These are phyloP conservation scores for Addax nasomaculatus DNA, from an alignment of 2,113 vertebrate species.

Conservation along the genomic window DNA sequence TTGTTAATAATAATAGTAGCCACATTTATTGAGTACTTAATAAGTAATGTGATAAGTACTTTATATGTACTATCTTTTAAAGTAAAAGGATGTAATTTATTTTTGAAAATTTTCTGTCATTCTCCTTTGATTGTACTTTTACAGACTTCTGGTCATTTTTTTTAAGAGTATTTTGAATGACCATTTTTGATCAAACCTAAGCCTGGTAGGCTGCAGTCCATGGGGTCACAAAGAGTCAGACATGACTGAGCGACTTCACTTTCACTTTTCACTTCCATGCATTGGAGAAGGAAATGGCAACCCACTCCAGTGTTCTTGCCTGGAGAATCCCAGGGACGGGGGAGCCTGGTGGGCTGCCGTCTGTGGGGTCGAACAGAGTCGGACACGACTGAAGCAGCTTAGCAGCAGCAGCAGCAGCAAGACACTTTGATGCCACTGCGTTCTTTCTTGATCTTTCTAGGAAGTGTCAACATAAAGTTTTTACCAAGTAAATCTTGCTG, in stretches of 20 bases:
- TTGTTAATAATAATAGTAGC: not conserved
- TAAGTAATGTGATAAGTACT: not conserved
- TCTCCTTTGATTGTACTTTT: not conserved
- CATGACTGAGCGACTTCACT: too few species aligned
- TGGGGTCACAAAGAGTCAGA: too few species aligned
- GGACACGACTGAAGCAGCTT: too few species aligned
- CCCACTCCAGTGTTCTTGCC: too few species aligned
- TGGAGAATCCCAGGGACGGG: too few species aligned
- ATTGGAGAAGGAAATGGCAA: too few species aligned
- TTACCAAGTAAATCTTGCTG: not conserved
- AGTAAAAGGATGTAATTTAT: not conserved
- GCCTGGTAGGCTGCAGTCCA: too few species aligned
- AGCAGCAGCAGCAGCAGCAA: not conserved
- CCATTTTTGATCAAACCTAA: not conserved
- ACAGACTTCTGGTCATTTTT: not conserved
- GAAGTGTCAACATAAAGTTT: not conserved
- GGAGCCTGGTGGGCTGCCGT: too few species aligned
- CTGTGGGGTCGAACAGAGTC: too few species aligned
- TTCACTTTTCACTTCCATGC: too few species aligned
- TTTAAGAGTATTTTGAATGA: not conserved
- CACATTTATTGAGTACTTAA: not conserved
- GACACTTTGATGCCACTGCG: not conserved
- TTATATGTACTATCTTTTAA: not conserved
- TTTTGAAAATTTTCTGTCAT: constrained; percentile 3
- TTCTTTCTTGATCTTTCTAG: not conserved